phyloP scores from a whole-genome alignment of 2,888 invertebrate genomes.

The Galerucella pusilla region DNA sequence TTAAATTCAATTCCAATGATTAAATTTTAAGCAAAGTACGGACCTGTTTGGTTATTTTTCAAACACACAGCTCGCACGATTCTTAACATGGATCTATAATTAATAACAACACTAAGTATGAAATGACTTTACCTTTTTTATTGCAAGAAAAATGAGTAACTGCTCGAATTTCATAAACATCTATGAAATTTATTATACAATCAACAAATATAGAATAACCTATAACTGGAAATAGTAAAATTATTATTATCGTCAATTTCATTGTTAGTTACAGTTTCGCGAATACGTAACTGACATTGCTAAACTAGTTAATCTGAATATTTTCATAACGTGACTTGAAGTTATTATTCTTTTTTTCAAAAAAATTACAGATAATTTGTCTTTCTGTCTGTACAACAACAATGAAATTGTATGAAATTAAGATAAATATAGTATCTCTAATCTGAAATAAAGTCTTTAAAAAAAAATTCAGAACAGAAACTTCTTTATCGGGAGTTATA shows the following conservation, averaged over 20 bases:
- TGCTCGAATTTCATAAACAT: slow-evolving; percentile 22
- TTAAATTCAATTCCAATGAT: too few relatives aligned
- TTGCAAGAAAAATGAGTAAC: slow-evolving; percentile 27
- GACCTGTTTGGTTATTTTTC: too few relatives aligned
- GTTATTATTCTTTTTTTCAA: neutral
- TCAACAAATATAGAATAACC: neutral
- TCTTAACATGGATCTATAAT: too few relatives aligned
- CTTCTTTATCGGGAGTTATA: too few relatives aligned
- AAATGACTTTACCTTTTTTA: slow-evolving; percentile 27
- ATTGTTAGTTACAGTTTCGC: neutral
- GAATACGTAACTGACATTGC: neutral
- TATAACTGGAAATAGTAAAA: neutral
- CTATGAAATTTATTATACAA: slow-evolving; percentile 33
- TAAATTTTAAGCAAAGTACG: too few relatives aligned
- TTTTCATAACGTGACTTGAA: neutral
- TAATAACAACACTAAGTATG: too few relatives aligned
- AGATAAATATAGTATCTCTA: neutral
- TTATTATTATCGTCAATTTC: neutral
- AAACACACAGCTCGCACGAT: too few relatives aligned
- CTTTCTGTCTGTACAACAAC: neutral
- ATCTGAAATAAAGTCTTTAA: too few relatives aligned
- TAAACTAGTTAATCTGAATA: neutral
- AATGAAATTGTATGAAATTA: slow-evolving; percentile 1
- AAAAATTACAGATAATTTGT: slow-evolving; percentile 1
- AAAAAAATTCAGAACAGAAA: too few relatives aligned